Conservation (phyloP, 2,797 vertebrate genomes). For the Sebastolobus alascanus region DNA sequence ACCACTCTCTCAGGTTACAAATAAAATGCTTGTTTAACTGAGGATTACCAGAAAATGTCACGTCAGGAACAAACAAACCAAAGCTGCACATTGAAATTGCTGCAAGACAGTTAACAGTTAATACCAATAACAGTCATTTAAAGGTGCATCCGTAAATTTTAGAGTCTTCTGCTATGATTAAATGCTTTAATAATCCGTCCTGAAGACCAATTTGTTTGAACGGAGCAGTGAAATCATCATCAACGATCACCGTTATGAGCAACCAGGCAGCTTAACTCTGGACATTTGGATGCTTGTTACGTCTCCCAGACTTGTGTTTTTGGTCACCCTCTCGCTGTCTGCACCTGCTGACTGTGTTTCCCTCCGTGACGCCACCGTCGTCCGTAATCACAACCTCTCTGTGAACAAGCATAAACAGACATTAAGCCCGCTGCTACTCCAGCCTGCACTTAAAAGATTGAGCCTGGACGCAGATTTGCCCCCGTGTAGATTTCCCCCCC, state of each 20-base stretch:
- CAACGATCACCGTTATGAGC: conserved; percentile 18
- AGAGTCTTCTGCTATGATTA: conserved; percentile 29
- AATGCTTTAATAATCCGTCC: conserved; percentile 33
- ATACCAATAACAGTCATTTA: conserved; percentile 56
- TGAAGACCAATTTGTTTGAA: conserved; percentile 35
- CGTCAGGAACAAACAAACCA: background rate
- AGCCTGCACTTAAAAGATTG: conserved; percentile 70
- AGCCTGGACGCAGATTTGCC: conserved; percentile 63
- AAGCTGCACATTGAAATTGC: background rate
- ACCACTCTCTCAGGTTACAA: conserved; percentile 39
- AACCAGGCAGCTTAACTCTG: conserved; percentile 23
- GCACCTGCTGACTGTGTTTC: conserved; percentile 68
- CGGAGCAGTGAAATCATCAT: conserved; percentile 4
- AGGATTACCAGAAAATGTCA: conserved; percentile 7
- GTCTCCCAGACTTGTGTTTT: conserved; percentile 30
- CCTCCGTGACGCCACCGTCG: conserved; percentile 55
- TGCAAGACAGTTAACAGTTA: background rate
- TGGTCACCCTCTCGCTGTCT: conserved; percentile 43
- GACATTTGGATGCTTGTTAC: conserved; percentile 31
- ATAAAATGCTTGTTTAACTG: conserved; percentile 4
- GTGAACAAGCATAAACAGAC: conserved; percentile 66
- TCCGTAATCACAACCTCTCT: conserved; percentile 65
- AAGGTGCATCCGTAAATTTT: conserved; percentile 33
- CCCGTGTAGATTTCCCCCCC: conserved; percentile 27
- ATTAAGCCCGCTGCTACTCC: conserved; percentile 63